Percentiles rank a stretch among this genome's conserved stretches.
Evolutionary conservation across 1,140 invertebrate genomes (phyloP).

Genomic region (Trichomalopsis sarcophagae): DNA sequence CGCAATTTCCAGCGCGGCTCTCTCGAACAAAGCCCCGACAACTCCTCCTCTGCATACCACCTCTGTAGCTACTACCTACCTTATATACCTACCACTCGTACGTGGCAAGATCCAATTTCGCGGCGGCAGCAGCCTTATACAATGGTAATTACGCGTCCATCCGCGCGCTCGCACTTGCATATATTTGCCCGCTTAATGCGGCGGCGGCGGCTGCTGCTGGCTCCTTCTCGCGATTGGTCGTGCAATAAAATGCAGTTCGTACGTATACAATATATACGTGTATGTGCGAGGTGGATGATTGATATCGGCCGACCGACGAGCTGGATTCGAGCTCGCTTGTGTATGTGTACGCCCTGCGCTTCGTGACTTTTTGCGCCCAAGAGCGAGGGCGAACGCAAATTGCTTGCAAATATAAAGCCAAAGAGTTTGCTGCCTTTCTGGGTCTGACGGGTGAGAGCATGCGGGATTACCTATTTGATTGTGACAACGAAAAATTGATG

Average conservation of each 20-base stretch:
- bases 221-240: conserved; percentile 24
- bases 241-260: conserved; percentile 55
- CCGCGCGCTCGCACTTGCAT: conserved; percentile 57
- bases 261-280: not conserved
- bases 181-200: conserved; percentile 61
- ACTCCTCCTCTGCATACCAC: not conserved
- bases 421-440: not conserved
- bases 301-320: conserved; percentile 48
- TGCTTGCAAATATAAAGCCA: conserved; percentile 70
- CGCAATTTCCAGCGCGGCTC: not conserved
- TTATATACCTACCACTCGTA: not conserved
- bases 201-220: conserved; percentile 12
- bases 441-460: too few species aligned
- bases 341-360: not conserved
- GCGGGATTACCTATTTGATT: not conserved
- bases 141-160: conserved; percentile 63
- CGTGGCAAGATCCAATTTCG: not conserved
- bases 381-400: conserved; percentile 65
- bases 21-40: not conserved
- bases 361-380: conserved; percentile 65
- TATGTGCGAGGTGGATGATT: conserved; percentile 51
- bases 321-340: not conserved
- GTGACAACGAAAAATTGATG: not conserved
- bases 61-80: not conserved
- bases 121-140: conserved; percentile 46